Percentiles rank a stretch among this genome's conserved stretches.
These are phyloP conservation scores for Diorhabda sublineata DNA, from an alignment of 1,140 invertebrate species.

Conservation along the genomic window DNA sequence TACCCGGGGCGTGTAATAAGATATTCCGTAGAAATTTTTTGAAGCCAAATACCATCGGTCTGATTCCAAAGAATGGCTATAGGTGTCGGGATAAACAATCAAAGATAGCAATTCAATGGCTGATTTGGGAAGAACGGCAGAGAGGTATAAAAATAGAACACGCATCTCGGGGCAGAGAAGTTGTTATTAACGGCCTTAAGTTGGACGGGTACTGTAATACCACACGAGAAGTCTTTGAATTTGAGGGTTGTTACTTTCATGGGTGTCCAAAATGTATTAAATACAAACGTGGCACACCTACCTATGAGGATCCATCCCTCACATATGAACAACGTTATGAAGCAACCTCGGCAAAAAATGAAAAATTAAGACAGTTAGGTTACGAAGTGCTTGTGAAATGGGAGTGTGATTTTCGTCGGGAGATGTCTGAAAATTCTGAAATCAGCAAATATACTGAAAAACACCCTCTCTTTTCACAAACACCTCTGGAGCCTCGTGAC, in stretches of 20 bases:
- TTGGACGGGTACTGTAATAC: conserved; percentile 14
- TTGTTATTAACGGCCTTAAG: conserved; percentile 7
- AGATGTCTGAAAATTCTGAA: conserved; percentile 4
- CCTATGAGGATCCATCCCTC: not conserved
- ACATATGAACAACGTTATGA: not conserved
- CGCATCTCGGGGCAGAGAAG: conserved; percentile 11
- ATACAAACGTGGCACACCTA: not conserved
- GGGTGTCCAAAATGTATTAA: conserved; percentile 7
- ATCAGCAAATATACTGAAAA: conserved; percentile 5
- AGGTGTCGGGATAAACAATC: not conserved
- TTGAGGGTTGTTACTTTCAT: conserved; percentile 9
- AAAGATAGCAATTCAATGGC: conserved; percentile 3
- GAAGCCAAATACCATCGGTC: too few species aligned
- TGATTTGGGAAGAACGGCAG: conserved; percentile 6
- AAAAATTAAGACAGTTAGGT: not conserved
- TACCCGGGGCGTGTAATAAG: not conserved
- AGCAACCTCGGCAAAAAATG: conserved; percentile 4
- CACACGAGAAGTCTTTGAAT: conserved; percentile 15
- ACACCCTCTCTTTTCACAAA: not conserved
- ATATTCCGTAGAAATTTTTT: not conserved
- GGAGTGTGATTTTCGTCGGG: conserved; percentile 11
- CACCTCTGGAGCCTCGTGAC: conserved; percentile 9
- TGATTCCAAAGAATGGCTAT: not conserved
- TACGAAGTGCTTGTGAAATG: conserved; percentile 14
- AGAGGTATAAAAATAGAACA: conserved; percentile 18